Evolutionary conservation across 2,888 invertebrate species (phyloP).

Genomic region (Caenorhabditis sp.): DNA sequence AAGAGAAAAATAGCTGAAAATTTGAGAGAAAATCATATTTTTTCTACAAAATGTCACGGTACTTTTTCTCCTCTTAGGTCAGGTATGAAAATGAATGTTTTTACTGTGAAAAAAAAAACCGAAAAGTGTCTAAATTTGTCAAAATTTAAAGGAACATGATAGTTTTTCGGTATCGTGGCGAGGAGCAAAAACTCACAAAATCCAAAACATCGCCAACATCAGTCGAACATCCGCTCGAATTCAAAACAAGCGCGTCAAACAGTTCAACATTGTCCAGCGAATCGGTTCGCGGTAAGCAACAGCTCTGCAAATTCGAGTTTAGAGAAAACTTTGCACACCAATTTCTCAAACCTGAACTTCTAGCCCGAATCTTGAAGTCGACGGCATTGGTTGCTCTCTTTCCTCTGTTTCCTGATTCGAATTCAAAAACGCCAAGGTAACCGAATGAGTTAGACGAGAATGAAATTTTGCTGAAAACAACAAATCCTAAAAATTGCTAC

Average conservation of each 20-base stretch:
- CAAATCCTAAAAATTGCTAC: background rate
- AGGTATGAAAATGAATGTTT: no score
- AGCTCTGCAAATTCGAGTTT: slow-evolving; percentile 9
- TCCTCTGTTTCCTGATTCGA: background rate
- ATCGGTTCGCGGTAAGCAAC: slow-evolving; percentile 30
- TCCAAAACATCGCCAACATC: background rate
- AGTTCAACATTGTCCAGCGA: slow-evolving; percentile 24
- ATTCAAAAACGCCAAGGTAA: slow-evolving; percentile 15
- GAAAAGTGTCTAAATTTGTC: no score
- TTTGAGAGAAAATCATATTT: no score
- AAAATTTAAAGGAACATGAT: no score
- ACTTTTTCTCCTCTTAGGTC: no score
- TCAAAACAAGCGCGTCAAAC: slow-evolving; percentile 21
- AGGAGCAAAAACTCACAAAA: background rate
- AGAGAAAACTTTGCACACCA: background rate
- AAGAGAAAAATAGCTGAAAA: no score
- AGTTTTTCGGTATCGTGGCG: no score
- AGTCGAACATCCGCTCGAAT: slow-evolving; percentile 6
- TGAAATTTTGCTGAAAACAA: slow-evolving; percentile 30
- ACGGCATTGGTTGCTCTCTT: slow-evolving; percentile 6
- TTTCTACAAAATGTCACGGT: no score
- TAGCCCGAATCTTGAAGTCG: slow-evolving; percentile 21
- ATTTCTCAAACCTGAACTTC: background rate
- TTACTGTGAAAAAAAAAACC: no score
- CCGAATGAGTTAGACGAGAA: slow-evolving; percentile 21